Evolutionary conservation across 2,797 vertebrate genomes (phyloP).

Genomic region (Limnodromus scolopaceus): DNA sequence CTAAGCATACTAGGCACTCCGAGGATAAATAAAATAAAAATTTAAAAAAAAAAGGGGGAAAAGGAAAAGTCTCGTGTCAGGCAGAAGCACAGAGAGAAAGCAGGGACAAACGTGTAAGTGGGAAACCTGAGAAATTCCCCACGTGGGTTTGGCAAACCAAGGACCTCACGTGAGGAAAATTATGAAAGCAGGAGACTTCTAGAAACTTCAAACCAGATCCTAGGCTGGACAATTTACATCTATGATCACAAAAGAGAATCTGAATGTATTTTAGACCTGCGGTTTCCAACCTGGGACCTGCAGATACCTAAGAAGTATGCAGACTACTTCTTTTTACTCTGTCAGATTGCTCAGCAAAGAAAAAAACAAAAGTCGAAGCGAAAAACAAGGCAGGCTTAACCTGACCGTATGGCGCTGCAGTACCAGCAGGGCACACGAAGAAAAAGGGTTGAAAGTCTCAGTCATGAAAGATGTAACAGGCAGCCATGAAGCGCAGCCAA

Average conservation of each 20-base stretch:
- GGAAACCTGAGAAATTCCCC: not conserved
- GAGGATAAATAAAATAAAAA: not conserved
- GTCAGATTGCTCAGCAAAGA: not conserved
- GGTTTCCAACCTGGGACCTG: not conserved
- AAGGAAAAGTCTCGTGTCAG: not conserved
- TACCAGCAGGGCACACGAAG: not conserved
- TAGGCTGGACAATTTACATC: not conserved
- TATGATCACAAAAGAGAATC: not conserved
- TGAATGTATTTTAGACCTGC: not conserved
- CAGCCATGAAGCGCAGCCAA: not conserved
- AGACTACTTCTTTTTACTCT: not conserved
- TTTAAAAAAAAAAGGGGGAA: not conserved
- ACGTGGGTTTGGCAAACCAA: not conserved
- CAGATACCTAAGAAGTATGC: not conserved
- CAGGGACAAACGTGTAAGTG: fast-evolving
- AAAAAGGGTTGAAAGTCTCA: not conserved
- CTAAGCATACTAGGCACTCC: not conserved
- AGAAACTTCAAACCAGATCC: not conserved
- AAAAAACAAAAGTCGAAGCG: not conserved
- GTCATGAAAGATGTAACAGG: not conserved
- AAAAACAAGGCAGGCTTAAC: not conserved
- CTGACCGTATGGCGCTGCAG: not conserved
- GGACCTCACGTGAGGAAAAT: fast-evolving
- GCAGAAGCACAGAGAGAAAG: not conserved
- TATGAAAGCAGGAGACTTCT: not conserved